A percentile compares a stretch with the other conserved stretches of the same genome.
Evolutionary conservation across 2,888 invertebrate genomes (phyloP).

Genomic region (Hydrotaea diabolus): DNA sequence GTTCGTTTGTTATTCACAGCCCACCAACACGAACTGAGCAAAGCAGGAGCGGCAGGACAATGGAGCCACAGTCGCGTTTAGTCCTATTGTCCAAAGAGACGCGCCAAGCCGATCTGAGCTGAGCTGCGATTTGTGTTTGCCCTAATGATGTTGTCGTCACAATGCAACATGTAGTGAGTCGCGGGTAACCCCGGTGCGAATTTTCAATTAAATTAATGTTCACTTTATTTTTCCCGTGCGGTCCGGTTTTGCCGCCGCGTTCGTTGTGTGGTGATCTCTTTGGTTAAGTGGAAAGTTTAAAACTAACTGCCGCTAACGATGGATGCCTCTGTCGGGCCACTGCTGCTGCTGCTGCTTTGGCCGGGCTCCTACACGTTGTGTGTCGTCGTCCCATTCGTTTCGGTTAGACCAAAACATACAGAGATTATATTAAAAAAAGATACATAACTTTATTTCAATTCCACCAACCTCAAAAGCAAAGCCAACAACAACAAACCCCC

Average conservation of each 20-base stretch:
- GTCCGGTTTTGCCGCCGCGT: constrained; percentile 52
- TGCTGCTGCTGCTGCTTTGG: background rate
- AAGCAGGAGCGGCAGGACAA: constrained; percentile 9
- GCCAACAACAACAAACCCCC: background rate
- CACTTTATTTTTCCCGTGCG: background rate
- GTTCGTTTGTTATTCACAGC: background rate
- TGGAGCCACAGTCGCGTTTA: background rate
- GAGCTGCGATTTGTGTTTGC: no score
- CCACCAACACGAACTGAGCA: constrained; percentile 34
- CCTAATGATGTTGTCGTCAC: background rate
- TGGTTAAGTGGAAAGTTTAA: constrained; percentile 47
- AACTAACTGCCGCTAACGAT: constrained; percentile 47
- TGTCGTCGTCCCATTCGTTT: constrained; percentile 3
- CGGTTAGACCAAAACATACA: constrained; percentile 18
- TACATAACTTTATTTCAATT: constrained; percentile 60
- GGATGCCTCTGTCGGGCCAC: background rate
- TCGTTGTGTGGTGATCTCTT: constrained; percentile 32
- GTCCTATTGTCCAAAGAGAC: background rate
- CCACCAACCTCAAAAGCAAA: constrained; percentile 55
- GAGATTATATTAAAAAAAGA: constrained; percentile 62
- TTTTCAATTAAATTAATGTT: background rate
- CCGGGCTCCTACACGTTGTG: constrained; percentile 12
- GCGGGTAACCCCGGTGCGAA: no score
- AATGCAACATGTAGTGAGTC: constrained; percentile 10
- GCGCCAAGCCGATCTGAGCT: no score